Base-by-base conservation (phyloP, 2,888 invertebrate species). In the Diadegma fenestrale region DNA sequence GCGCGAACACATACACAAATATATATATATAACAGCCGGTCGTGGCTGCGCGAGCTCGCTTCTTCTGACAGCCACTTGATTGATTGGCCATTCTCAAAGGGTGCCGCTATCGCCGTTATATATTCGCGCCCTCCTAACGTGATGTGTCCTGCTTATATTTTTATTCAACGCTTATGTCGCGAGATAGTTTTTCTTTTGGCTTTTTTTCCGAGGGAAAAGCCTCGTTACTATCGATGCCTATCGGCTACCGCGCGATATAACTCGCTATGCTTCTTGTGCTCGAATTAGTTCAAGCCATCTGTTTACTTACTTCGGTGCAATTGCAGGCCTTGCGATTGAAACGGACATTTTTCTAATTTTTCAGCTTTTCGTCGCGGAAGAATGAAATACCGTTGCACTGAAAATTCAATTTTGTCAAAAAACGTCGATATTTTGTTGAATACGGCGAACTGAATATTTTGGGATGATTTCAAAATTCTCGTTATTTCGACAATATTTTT, bases 41-140 rank as follows among this genome's bases (percentile, higher is more conserved):
- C 51, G 80, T 87, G 10, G 58, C 19, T 69, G 83, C 75, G 51
- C 80, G 66, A 66, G 54, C 77, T 63, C 80, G 82, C 68, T 54
- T 78, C 69, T 66, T 82, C 72, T 88, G 91, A 91, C 91, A 91
- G 89, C 87, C 85, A 79, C 82, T 87, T 91, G 91, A 91, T 90
- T 89, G 91, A 91, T 91, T 85, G 87, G 88, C 76, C 82, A 82
- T 66, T 80, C 87, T 90, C 90, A 91, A 91, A 91, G 89, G 78
- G 85, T 73, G 84, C 91, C 91, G 91, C 91, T 91, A 90, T 90
- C 91, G 87, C 77, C 88, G 87, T 87, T 73, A 17, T 73, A 17
- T 64, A 82, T 76, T 82, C 85, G 68, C 63, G 79, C 83, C 69
- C 58, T 86, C 80, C 84, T 87, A 89, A 88, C 87, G 87, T 87